phyloP scores from a whole-genome alignment of 1,140 invertebrate species.

The Drosophila trapezifrons region DNA sequence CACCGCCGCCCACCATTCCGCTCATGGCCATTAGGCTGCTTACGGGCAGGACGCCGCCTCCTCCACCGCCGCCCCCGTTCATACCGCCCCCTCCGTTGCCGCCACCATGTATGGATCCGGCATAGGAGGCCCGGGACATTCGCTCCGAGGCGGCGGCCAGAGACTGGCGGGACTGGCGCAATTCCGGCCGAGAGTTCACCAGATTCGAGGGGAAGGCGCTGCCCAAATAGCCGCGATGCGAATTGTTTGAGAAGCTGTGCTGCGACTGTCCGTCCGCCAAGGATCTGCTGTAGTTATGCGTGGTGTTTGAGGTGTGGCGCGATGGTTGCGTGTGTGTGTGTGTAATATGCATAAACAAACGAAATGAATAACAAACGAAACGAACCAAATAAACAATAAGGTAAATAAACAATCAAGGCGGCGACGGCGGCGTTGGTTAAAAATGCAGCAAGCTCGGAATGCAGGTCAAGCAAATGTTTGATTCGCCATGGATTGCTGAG shows the following conservation, averaged over 20 bases:
- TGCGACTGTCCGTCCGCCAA: conserved; percentile 93
- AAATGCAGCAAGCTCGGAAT: conserved; percentile 42
- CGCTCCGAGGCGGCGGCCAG: conserved; percentile 91
- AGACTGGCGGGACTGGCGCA: conserved; percentile 92
- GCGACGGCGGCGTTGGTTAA: conserved; percentile 5
- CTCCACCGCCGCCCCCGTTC: conserved; percentile 74
- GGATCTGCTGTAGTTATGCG: conserved; percentile 84
- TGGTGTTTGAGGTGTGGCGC: neutral
- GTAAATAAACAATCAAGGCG: conserved; percentile 32
- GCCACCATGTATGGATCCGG: conserved; percentile 85
- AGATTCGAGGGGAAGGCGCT: conserved; percentile 90
- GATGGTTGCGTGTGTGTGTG: conserved; percentile 4
- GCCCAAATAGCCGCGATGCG: conserved; percentile 89
- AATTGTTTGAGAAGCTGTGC: conserved; percentile 93
- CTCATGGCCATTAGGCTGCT: conserved; percentile 71
- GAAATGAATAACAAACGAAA: conserved; percentile 62
- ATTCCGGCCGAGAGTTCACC: conserved; percentile 91
- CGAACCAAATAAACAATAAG: conserved; percentile 48
- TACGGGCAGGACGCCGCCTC: conserved; percentile 31
- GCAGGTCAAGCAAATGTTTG: conserved; percentile 48
- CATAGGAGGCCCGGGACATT: conserved; percentile 89
- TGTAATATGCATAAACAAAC: conserved; percentile 49
- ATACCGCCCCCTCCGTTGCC: conserved; percentile 81
- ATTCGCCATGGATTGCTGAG: conserved; percentile 6
- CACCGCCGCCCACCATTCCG: conserved; percentile 71